phyloP scores from a whole-genome alignment of 1,140 invertebrate species.

The Ips nitidus region DNA sequence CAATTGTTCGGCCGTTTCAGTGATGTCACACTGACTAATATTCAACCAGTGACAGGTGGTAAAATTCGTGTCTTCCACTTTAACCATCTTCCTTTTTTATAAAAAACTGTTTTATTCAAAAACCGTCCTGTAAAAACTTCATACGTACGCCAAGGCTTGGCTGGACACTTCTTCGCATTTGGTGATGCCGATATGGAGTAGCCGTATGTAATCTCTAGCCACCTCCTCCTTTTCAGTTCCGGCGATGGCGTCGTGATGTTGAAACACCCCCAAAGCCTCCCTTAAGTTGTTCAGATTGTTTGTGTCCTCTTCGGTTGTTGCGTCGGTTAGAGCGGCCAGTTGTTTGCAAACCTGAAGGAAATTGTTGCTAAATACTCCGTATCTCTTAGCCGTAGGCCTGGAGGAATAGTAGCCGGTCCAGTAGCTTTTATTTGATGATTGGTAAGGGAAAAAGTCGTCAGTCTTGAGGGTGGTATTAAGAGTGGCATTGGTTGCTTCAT shows the following conservation, averaged over 20 bases:
- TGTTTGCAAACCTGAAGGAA: conserved; percentile 50
- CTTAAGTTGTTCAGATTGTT: conserved; percentile 46
- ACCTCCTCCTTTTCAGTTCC: conserved; percentile 78
- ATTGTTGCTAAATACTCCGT: conserved; percentile 63
- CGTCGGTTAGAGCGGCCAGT: conserved; percentile 36
- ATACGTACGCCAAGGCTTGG: conserved; percentile 42
- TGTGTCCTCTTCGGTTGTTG: conserved; percentile 41
- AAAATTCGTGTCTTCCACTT: not conserved
- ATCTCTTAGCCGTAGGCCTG: conserved; percentile 66
- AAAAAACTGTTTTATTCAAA: conserved; percentile 7
- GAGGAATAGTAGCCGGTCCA: conserved; percentile 88
- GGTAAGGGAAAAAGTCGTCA: conserved; percentile 79
- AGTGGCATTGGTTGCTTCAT: conserved; percentile 47
- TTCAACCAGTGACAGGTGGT: conserved; percentile 55
- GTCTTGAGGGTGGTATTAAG: conserved; percentile 55
- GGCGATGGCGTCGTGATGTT: conserved; percentile 69
- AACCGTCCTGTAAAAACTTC: not conserved
- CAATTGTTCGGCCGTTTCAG: conserved; percentile 64
- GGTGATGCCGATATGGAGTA: conserved; percentile 62
- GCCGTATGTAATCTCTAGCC: conserved; percentile 69
- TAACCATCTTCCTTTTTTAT: not conserved
- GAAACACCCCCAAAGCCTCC: conserved; percentile 63
- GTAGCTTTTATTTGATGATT: conserved; percentile 66
- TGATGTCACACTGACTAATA: conserved; percentile 60
- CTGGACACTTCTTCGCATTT: conserved; percentile 54